These are phyloP conservation scores for Ecliptopera silaceata DNA, from an alignment of 2,888 invertebrate species.

Conservation along the genomic window DNA sequence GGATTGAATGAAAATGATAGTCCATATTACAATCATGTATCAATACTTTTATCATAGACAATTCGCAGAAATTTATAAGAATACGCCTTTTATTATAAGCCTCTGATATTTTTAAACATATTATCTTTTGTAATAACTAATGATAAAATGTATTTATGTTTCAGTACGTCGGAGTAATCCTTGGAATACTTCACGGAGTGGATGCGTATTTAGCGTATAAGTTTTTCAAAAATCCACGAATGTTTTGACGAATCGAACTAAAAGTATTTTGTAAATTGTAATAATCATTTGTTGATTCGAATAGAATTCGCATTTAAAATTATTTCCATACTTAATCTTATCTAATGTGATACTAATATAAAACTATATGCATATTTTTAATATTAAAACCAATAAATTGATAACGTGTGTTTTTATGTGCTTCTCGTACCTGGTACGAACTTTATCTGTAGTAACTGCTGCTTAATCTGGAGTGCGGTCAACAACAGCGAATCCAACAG, in stretches of 20 bases:
- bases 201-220: slow-evolving; percentile 91
- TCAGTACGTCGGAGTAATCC: slow-evolving; percentile 90
- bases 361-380: not conserved
- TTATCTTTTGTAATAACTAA: too few relatives aligned
- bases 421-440: slow-evolving; percentile 28
- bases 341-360: slow-evolving; percentile 1
- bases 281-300: too few relatives aligned
- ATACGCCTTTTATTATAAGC: too few relatives aligned
- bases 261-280: not conserved
- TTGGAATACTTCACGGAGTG: slow-evolving; percentile 89
- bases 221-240: slow-evolving; percentile 74
- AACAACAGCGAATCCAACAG: slow-evolving; percentile 1
- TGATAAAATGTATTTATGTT: slow-evolving; percentile 56
- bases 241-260: slow-evolving; percentile 21
- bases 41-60: too few relatives aligned
- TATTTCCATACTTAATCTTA: not conserved
- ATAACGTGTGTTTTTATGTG: slow-evolving; percentile 6
- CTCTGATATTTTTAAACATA: too few relatives aligned
- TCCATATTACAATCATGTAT: too few relatives aligned
- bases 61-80: too few relatives aligned
- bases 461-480: not conserved
- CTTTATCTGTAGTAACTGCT: slow-evolving; percentile 7
- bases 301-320: slow-evolving; percentile 15
- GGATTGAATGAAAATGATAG: too few relatives aligned
- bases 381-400: slow-evolving; percentile 7